Evolutionary conservation across 1,140 invertebrate genomes (phyloP), one percentile per base, ranked within the genome.

Genomic region (Pinna nobilis): DNA sequence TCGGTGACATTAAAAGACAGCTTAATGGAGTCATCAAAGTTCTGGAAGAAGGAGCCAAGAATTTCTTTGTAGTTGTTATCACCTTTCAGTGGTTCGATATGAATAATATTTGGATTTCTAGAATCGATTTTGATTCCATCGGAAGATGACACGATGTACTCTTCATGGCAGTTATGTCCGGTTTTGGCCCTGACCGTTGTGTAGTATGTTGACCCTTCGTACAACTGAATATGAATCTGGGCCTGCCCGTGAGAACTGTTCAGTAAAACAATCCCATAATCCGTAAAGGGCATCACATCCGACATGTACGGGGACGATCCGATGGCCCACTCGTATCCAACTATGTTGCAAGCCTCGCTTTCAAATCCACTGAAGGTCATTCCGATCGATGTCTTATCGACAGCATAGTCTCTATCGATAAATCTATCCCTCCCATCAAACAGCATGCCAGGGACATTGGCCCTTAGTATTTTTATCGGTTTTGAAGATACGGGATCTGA

Each of bases 331-430:
- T 82, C 77, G 63, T 77, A 82, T 18, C 72, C 49, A 6, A 61
- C 57, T 15, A 82, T 76, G 39, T 61, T 70, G 67, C 80, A 82
- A 9, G 72, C 72, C 50, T 79, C 66, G 66, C 77, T 79, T 61
- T 73, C 67, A 73, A 82, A 82, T 9, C 80, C 80, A 41, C 47
- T 53, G 61, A 82, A 82, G n/a, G 72, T 64, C 20, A 79, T 67
- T n/a, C 71, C 74, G 13, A 82, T 39, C 13, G 77, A 77, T 44
- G 77, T 59, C n/a, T 53, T 75, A 61, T 82, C 80, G 33, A 60
- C 20, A 0, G 69, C 71, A 57, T 64, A 82, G 25, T 82, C 71
- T 0, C 35, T n/a, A 67, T 82, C 80, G 0, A 60, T 32, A 5
- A 63, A 49, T n/a, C 53, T 39, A 20, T 68, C 32, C 39, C 77